Conservation (phyloP, 2,113 vertebrate genomes). For the Mus spicilegus region DNA sequence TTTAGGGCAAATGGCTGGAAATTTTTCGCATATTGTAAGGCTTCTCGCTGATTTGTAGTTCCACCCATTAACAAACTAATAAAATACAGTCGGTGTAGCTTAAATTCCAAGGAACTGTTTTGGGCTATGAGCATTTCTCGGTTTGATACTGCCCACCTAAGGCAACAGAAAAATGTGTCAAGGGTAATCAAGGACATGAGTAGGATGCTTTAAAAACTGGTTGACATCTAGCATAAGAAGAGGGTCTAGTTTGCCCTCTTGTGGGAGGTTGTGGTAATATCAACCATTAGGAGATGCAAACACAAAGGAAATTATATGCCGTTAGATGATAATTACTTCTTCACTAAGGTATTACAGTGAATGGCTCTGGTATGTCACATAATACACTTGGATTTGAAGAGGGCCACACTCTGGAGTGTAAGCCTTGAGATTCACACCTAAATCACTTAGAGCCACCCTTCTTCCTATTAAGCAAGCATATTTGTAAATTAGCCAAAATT, state of each 20-base stretch:
- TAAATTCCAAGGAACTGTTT: slow-evolving; percentile 92
- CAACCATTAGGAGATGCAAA: neutral
- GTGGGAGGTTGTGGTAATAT: slow-evolving; percentile 49
- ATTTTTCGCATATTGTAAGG: slow-evolving; percentile 92
- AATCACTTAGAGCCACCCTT: neutral
- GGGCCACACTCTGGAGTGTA: neutral
- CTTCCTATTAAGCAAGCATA: neutral
- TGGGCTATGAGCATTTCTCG: slow-evolving; percentile 93
- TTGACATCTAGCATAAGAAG: neutral
- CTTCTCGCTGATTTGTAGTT: slow-evolving; percentile 91
- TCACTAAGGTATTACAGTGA: neutral
- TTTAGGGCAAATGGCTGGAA: slow-evolving; percentile 92
- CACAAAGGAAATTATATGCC: neutral
- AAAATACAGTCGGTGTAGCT: slow-evolving; percentile 91
- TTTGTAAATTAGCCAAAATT: neutral
- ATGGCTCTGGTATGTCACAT: neutral
- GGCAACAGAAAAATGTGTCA: slow-evolving; percentile 61
- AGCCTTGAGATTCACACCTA: neutral
- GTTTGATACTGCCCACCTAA: slow-evolving; percentile 92
- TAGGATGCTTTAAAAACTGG: neutral
- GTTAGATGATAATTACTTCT: neutral
- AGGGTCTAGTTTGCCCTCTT: slow-evolving; percentile 69
- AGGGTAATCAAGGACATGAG: neutral
- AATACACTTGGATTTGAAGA: neutral
- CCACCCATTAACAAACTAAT: slow-evolving; percentile 93